A percentile compares a stretch with the other conserved stretches of the same genome.
phyloP scores from a whole-genome alignment of 1,140 invertebrate genomes.

The Heliconius hewitsoni region DNA sequence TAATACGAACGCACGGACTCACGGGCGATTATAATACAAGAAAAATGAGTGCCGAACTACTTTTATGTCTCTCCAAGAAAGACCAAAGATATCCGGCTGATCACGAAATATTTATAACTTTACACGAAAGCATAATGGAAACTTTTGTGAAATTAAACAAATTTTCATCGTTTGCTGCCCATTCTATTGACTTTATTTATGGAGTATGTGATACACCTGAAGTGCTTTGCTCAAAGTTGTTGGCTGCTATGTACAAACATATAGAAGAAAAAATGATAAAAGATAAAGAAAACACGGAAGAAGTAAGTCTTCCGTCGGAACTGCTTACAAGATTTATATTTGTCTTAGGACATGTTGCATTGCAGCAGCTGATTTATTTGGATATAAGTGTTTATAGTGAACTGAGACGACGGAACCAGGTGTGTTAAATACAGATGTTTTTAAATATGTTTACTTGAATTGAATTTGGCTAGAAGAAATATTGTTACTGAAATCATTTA shows the following conservation, averaged over 20 bases:
- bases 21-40: slow-evolving; percentile 70
- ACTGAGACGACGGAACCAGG: slow-evolving; percentile 76
- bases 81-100: slow-evolving; percentile 67
- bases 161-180: slow-evolving; percentile 67
- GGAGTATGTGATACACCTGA: slow-evolving; percentile 76
- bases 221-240: slow-evolving; percentile 61
- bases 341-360: slow-evolving; percentile 86
- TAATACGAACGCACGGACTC: slow-evolving; percentile 80
- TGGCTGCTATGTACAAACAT: slow-evolving; percentile 68
- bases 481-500: too few relatives aligned
- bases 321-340: slow-evolving; percentile 86
- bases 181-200: slow-evolving; percentile 69
- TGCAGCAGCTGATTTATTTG: slow-evolving; percentile 89
- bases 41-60: slow-evolving; percentile 63
- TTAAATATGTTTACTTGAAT: not conserved
- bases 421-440: slow-evolving; percentile 28
- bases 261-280: slow-evolving; percentile 76
- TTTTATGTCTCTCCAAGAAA: slow-evolving; percentile 65
- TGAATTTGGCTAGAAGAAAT: too few relatives aligned
- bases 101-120: slow-evolving; percentile 59
- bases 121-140: slow-evolving; percentile 69
- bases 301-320: slow-evolving; percentile 66
- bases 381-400: slow-evolving; percentile 88
- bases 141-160: slow-evolving; percentile 65
- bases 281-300: slow-evolving; percentile 69